Percentiles rank a stretch among this genome's conserved stretches.
Evolutionary conservation across 2,888 invertebrate species (phyloP).

Genomic region (Dolichopus griseipennis): DNA sequence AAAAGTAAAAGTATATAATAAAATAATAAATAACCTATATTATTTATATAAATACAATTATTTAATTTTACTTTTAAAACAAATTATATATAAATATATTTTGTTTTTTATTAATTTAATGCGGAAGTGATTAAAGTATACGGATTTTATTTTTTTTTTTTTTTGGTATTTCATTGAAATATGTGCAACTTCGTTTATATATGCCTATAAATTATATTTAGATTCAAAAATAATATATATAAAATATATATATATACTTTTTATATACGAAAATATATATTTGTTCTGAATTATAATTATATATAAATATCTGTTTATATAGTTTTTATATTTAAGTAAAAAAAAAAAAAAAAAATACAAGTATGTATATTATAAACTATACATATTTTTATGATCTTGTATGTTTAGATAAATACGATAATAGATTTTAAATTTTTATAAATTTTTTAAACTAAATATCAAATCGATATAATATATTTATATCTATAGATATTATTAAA

Average conservation of each 20-base stretch:
- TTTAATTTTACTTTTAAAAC: too few relatives aligned
- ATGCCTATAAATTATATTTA: constrained; percentile 2
- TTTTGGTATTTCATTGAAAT: background rate
- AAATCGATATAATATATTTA: background rate
- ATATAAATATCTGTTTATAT: background rate
- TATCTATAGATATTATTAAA: background rate
- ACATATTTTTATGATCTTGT: background rate
- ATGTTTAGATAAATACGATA: constrained; percentile 6
- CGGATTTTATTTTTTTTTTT: too few relatives aligned
- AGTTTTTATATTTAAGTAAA: background rate
- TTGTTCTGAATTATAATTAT: background rate
- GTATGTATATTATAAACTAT: background rate
- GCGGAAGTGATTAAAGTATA: too few relatives aligned
- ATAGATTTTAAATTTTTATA: background rate
- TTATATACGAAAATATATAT: background rate
- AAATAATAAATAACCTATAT: background rate
- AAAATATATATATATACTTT: background rate
- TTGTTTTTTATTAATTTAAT: too few relatives aligned
- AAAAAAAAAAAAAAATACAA: too few relatives aligned
- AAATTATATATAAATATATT: too few relatives aligned
- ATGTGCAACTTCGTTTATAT: constrained; percentile 4
- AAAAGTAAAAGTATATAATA: background rate
- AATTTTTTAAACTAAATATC: background rate
- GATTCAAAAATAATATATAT: background rate
- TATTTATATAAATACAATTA: too few relatives aligned